A percentile compares a stretch with the other conserved stretches of the same genome.
phyloP scores from a whole-genome alignment of 1,140 invertebrate genomes.

The Zaprionus ghesquierei region DNA sequence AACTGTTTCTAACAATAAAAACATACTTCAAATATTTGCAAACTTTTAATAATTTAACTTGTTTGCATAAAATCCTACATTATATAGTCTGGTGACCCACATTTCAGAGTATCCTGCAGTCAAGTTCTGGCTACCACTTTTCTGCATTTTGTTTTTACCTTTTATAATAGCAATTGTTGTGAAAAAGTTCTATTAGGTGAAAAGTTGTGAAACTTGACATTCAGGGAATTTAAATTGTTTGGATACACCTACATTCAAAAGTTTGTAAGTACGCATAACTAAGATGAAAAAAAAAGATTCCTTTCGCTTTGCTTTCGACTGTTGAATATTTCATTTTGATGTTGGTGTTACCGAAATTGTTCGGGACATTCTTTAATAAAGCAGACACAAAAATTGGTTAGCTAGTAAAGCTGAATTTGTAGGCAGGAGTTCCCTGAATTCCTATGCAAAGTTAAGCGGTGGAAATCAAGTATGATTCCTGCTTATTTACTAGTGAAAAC shows the following conservation, averaged over 20 bases:
- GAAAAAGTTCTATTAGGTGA: constrained; percentile 24
- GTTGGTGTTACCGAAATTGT: constrained; percentile 10
- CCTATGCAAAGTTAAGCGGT: background rate
- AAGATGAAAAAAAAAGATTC: constrained; percentile 18
- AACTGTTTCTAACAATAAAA: no score
- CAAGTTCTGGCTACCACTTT: background rate
- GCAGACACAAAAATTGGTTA: background rate
- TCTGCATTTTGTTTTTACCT: background rate
- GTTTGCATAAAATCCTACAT: background rate
- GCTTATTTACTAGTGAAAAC: no score
- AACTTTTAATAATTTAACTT: background rate
- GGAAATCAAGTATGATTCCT: background rate
- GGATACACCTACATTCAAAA: constrained; percentile 21
- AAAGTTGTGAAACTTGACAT: constrained; percentile 29
- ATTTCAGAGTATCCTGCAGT: background rate
- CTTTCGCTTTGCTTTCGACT: constrained; percentile 13
- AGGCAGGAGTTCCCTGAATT: background rate
- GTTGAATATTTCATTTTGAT: constrained; percentile 18
- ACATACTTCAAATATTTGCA: background rate
- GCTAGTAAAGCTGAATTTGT: background rate
- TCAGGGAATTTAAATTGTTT: constrained; percentile 34
- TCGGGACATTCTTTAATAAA: constrained; percentile 8
- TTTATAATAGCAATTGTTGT: constrained; percentile 24
- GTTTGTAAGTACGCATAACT: constrained; percentile 28
- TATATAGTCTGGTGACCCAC: background rate